Evolutionary conservation across 2,113 vertebrate species (phyloP), one percentile per base, ranked within the genome.

Genomic region (Galeopterus variegatus): DNA sequence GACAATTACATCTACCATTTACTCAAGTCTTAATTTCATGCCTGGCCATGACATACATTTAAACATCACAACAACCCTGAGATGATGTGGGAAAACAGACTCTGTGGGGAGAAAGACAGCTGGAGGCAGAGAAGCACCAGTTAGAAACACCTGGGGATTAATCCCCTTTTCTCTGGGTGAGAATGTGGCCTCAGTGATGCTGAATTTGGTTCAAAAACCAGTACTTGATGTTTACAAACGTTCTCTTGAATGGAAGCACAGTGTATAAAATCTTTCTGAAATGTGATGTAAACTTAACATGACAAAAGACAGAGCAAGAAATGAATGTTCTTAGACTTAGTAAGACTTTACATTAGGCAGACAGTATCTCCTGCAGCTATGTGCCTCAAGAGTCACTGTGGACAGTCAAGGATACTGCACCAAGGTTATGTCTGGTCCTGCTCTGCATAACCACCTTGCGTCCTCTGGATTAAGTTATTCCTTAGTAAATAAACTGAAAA

Each of bases 191-290:
- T 86, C 58, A 50, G 11, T 62, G 41, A 75, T 70, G 67, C 18
- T 26, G 7, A 90, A 41, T 69, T 62, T 81, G 50, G 36, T 79
- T 82, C n/a, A 65, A 80, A 24, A 72, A 65, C 19, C 24, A 88
- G 62, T 88, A 72, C 2, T n/a, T 54, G 52, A 91, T 65, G 33
- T 84, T 60, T 73, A 45, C 80, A 67, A 93, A 93, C 8, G 28
- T 45, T 33, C 64, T 60, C 54, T 76, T 70, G 76, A 77, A 70
- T 58, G 65, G 56, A 92, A 83, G 72, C 28, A 41, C 17, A 70
- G 11, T n/a, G 19, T 19, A 8, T 41, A 86, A 92, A 80, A 26
- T 36, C 89, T 75, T 96, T 70, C 73, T 82, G 69, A 81, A 94
- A 84, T 91, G 21, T 67, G 70, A 92, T 6, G 4, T 52, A 54